These are phyloP conservation scores for Lycophotia porphyrea DNA, from an alignment of 2,888 invertebrate species.

Conservation along the genomic window DNA sequence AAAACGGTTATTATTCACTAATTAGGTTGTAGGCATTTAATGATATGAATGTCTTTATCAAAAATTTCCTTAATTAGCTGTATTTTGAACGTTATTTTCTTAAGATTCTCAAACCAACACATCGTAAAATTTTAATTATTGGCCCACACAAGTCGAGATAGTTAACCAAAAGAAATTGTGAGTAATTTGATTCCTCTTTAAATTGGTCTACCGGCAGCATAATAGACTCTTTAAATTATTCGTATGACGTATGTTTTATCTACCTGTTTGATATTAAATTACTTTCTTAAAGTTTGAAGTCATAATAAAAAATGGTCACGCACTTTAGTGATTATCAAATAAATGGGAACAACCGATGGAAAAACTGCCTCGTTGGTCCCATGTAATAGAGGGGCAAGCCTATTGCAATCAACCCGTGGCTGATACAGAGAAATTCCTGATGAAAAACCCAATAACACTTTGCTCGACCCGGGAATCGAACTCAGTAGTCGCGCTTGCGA, in stretches of 20 bases:
- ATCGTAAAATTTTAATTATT: slow-evolving; percentile 8
- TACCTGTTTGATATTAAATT: not conserved
- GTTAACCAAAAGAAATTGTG: not conserved
- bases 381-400: too few relatives aligned
- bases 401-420: too few relatives aligned
- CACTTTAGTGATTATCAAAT: too few relatives aligned
- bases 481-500: too few relatives aligned
- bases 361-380: too few relatives aligned
- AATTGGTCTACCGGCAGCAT: not conserved
- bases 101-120: not conserved
- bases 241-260: not conserved
- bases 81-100: not conserved
- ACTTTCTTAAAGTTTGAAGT: not conserved
- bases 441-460: too few relatives aligned
- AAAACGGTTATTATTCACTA: not conserved
- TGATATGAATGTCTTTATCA: not conserved
- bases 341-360: too few relatives aligned
- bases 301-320: too few relatives aligned
- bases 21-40: slow-evolving; percentile 19
- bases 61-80: not conserved
- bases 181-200: slow-evolving; percentile 9
- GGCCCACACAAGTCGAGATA: slow-evolving; percentile 4
- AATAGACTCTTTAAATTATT: not conserved
- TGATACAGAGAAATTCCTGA: too few relatives aligned
- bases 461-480: too few relatives aligned